Conservation (phyloP, 1,140 invertebrate genomes). For the Paramacrobiotus metropolitanus region DNA sequence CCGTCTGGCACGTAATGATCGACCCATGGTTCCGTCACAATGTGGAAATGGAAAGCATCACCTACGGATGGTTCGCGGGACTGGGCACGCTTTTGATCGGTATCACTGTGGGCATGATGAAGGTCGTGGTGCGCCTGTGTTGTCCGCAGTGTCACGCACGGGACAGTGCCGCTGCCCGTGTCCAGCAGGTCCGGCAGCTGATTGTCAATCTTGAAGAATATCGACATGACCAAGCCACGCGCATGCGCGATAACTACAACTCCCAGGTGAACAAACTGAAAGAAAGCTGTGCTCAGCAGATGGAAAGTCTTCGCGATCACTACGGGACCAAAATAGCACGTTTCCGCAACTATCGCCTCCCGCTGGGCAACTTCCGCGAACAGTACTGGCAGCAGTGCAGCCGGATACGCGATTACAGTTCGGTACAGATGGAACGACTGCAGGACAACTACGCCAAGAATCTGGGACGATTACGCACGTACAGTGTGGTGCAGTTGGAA, state of each 20-base stretch:
- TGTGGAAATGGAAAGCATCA: conserved; percentile 1
- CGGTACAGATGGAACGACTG: not conserved
- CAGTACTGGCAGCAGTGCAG: not conserved
- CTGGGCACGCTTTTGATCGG: not conserved
- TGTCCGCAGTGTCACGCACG: not conserved
- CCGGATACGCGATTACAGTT: not conserved
- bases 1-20: conserved; percentile 2
- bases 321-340: not conserved
- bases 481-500: not conserved
- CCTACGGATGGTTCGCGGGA: not conserved
- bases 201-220: not conserved
- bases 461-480: not conserved
- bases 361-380: not conserved
- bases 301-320: conserved; percentile 2
- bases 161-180: not conserved
- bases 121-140: not conserved
- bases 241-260: not conserved
- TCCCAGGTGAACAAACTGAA: not conserved
- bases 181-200: not conserved
- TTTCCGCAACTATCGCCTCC: conserved; percentile 3
- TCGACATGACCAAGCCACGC: not conserved
- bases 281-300: not conserved
- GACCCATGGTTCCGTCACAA: not conserved
- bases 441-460: conserved; percentile 1
- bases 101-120: not conserved